A percentile compares a stretch with the other conserved stretches of the same genome.
These are phyloP conservation scores for Baronia brevicornis DNA, from an alignment of 2,888 invertebrate genomes.

Conservation along the genomic window DNA sequence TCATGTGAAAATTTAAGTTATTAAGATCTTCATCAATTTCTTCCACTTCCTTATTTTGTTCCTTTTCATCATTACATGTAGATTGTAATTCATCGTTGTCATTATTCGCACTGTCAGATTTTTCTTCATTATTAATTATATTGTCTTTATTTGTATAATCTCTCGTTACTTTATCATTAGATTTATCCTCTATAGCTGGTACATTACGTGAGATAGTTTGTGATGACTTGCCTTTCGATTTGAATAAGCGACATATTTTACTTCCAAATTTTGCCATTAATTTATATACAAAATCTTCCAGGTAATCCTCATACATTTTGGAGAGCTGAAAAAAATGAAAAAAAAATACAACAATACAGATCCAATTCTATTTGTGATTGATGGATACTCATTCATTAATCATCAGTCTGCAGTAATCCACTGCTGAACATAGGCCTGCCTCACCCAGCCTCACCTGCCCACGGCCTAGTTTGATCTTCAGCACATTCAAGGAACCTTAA, in stretches of 20 bases:
- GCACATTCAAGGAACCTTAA: no score
- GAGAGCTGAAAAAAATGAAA: constrained; percentile 72
- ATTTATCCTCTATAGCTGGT: constrained; percentile 22
- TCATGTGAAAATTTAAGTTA: constrained; percentile 83
- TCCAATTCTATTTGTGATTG: no score
- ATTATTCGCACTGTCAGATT: background rate
- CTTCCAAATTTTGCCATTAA: constrained; percentile 56
- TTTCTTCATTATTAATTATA: constrained; percentile 15
- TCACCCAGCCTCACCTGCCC: no score
- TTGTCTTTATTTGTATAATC: constrained; percentile 13
- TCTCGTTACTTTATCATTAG: constrained; percentile 6
- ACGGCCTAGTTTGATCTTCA: no score
- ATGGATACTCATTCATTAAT: no score
- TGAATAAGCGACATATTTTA: constrained; percentile 40
- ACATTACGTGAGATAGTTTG: constrained; percentile 18
- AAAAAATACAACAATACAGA: no score
- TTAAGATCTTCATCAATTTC: constrained; percentile 50
- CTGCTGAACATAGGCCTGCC: no score
- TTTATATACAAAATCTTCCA: constrained; percentile 78
- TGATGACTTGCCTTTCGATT: constrained; percentile 21
- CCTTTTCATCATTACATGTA: constrained; percentile 3
- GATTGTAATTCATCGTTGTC: constrained; percentile 3
- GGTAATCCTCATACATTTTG: constrained; percentile 84
- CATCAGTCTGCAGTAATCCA: no score
- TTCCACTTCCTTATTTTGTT: no score